Evolutionary conservation across 92 coral and sea anemone genomes (phyloP).

Genomic region (Palythoa grandis): DNA sequence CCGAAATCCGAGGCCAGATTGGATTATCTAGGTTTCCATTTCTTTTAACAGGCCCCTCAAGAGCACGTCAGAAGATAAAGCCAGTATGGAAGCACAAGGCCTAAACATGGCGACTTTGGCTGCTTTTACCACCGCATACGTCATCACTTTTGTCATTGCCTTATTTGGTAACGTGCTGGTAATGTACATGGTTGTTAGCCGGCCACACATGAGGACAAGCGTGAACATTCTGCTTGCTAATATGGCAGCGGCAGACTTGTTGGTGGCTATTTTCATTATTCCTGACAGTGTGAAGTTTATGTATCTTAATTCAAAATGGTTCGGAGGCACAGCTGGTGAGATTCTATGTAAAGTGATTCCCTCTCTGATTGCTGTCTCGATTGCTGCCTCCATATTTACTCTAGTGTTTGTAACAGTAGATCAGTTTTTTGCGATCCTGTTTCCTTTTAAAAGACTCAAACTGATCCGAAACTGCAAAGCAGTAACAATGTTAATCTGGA

Average conservation of each 20-base stretch:
- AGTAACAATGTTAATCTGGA: conserved; percentile 64
- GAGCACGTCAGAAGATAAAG: neutral
- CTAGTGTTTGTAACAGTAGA: conserved; percentile 61
- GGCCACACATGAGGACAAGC: conserved; percentile 42
- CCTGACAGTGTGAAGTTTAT: conserved; percentile 51
- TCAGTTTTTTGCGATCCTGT: conserved; percentile 66
- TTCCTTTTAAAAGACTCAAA: conserved; percentile 52
- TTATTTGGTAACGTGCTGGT: conserved; percentile 73
- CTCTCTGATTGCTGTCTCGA: conserved; percentile 53
- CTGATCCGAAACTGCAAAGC: conserved; percentile 55
- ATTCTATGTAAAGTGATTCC: conserved; percentile 55
- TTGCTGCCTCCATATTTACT: conserved; percentile 70
- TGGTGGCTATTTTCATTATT: conserved; percentile 48
- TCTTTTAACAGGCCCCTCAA: neutral
- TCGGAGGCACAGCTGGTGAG: conserved; percentile 56
- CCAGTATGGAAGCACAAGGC: neutral
- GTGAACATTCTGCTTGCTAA: conserved; percentile 68
- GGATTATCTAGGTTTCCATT: neutral
- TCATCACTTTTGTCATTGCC: conserved; percentile 54
- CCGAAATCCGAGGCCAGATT: no score
- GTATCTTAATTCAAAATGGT: conserved; percentile 49
- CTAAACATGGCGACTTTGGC: neutral
- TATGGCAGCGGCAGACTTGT: conserved; percentile 68
- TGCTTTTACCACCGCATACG: conserved; percentile 32
- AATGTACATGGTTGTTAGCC: conserved; percentile 62